phyloP scores from a whole-genome alignment of 2,113 vertebrate genomes.

The Python bivittatus region DNA sequence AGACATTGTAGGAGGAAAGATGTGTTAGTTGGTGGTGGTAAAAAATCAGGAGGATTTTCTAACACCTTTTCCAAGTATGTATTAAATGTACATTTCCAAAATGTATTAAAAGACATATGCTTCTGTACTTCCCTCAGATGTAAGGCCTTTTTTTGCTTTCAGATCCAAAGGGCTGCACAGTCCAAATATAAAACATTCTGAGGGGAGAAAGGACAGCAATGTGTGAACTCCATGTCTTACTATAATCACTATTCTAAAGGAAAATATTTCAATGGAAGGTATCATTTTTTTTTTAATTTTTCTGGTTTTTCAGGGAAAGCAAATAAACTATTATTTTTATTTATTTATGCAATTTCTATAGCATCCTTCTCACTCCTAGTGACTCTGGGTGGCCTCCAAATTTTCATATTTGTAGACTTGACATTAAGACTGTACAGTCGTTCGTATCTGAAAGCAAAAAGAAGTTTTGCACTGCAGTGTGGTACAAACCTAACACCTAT shows the following conservation, averaged over 20 bases:
- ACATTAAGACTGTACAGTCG: not conserved
- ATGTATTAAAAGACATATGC: not conserved
- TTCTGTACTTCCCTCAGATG: not conserved
- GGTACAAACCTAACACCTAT: not conserved
- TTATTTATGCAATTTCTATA: too few relatives aligned
- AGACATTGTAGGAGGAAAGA: too few relatives aligned
- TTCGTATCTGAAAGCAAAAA: not conserved
- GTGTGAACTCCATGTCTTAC: not conserved
- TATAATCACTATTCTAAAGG: not conserved
- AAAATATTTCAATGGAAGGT: not conserved
- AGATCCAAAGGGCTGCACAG: not conserved
- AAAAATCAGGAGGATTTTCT: not conserved
- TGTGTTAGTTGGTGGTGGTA: too few relatives aligned
- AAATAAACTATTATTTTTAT: not conserved
- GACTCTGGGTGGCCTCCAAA: too few relatives aligned
- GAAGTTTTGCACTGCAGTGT: not conserved
- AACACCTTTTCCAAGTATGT: not conserved
- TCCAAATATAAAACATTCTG: too few relatives aligned
- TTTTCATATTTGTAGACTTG: not conserved
- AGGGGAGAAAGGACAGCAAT: too few relatives aligned
- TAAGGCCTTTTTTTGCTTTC: not conserved
- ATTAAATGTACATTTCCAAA: too few relatives aligned
- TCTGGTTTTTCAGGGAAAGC: not conserved
- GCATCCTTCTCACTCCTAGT: too few relatives aligned
- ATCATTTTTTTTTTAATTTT: too few relatives aligned